phyloP scores from a whole-genome alignment of 1,140 invertebrate genomes.

The Acromyrmex heyeri region DNA sequence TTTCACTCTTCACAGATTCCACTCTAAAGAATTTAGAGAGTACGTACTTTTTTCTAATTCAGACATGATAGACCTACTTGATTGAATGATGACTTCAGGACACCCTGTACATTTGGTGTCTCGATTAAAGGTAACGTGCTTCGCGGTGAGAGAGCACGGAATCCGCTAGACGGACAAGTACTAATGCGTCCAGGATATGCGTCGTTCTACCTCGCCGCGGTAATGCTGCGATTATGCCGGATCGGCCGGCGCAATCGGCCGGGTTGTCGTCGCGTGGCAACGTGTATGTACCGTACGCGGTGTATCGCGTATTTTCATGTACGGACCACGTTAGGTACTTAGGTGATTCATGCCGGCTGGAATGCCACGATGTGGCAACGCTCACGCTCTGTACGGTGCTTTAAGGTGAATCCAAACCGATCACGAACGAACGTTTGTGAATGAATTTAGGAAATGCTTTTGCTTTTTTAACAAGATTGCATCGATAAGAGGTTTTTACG shows the following conservation, averaged over 20 bases:
- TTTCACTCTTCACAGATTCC: too few relatives aligned
- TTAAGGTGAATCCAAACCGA: constrained; percentile 23
- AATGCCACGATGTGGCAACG: constrained; percentile 83
- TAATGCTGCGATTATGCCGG: constrained; percentile 15
- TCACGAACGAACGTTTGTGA: neutral
- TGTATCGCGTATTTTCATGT: constrained; percentile 68
- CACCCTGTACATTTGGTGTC: constrained; percentile 16
- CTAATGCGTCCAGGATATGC: constrained; percentile 8
- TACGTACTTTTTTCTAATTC: too few relatives aligned
- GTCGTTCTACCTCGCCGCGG: constrained; percentile 1
- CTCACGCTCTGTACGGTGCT: constrained; percentile 4
- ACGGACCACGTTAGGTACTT: constrained; percentile 77
- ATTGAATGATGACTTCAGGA: neutral
- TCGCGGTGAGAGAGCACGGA: constrained; percentile 20
- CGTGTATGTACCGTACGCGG: constrained; percentile 39
- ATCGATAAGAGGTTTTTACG: neutral
- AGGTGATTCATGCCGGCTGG: constrained; percentile 80
- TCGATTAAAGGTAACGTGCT: constrained; percentile 23
- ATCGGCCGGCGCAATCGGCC: constrained; percentile 24
- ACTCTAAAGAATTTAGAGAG: too few relatives aligned
- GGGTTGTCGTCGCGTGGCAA: constrained; percentile 48
- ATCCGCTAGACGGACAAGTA: constrained; percentile 10
- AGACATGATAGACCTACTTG: too few relatives aligned
- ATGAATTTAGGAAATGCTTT: neutral
- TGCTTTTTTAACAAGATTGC: neutral